Percentiles rank a stretch among this genome's conserved stretches.
phyloP scores from a whole-genome alignment of 2,113 vertebrate species.

The Myotis brandtii region DNA sequence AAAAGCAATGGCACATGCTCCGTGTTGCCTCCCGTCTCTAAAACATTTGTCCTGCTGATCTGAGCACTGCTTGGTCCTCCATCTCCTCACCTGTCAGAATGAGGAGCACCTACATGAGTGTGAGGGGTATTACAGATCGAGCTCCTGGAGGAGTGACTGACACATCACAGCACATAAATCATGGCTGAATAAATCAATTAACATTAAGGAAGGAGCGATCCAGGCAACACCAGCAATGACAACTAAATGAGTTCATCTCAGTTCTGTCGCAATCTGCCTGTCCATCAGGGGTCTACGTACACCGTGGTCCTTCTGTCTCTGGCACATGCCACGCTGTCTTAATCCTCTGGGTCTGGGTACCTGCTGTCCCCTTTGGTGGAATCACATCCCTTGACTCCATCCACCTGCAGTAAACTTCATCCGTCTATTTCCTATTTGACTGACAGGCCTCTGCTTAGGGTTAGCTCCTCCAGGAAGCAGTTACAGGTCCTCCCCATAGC shows the following conservation, averaged over 20 bases:
- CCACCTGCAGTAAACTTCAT: background rate
- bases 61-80: background rate
- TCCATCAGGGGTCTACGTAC: too few species aligned
- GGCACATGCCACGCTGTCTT: accelerated
- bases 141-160: background rate
- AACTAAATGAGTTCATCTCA: background rate
- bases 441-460: background rate
- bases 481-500: background rate
- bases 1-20: background rate
- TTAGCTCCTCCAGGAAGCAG: background rate
- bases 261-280: accelerated
- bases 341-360: background rate
- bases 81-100: background rate
- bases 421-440: background rate
- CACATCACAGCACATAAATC: accelerated
- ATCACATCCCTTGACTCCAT: too few species aligned
- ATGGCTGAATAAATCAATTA: background rate
- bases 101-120: background rate
- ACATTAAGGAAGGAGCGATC: background rate
- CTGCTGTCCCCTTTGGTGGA: too few species aligned
- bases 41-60: background rate
- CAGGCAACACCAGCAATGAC: background rate
- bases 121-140: accelerated
- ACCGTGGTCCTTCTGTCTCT: background rate
- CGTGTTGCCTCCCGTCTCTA: background rate